Base-by-base conservation (phyloP, 2,888 invertebrate species). In the Cistogaster globosa region DNA sequence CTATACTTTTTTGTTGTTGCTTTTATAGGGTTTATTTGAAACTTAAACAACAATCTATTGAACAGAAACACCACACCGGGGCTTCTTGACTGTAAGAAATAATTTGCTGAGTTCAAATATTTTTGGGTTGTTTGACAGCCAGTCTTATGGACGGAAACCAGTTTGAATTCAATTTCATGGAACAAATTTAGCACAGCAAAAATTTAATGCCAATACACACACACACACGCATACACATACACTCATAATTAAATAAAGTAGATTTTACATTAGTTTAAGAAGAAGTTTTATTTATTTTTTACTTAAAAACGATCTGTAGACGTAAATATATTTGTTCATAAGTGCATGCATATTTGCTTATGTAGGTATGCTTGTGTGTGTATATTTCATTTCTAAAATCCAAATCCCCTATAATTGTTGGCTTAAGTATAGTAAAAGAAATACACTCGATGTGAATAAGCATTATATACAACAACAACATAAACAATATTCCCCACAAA, bases 131-230 rank as follows among this genome's bases (percentile, higher is more conserved):
- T 68, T 55, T 72, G 22, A 78, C 74, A 78, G 78, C 48, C 80
- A 76, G 84, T 84, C 71, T 80, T 72, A 62, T 77, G 57, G 80
- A 86, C 87, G 87, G 87, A 87, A 87, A 87, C 87, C 76, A 76
- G 87, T 87, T 87, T 87, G 84, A 82, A 86, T 86, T 68, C 45
- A 84, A 84, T 87, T 87, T 87, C 78, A 83, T 82, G 83, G 71
- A 76, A 82, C 74, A 85, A 81, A 86, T 85, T 83, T 77, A 65
- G 86, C 80, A 86, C 74, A 65, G 16, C 20, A 45, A 75, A 67
- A 78, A 55, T 45, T 57, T 22, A 58, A 69, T 69, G n/a, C 55
- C 2, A 55, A 45, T 16, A 22, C 1, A 9, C 32, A 32, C 6
- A 32, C 32, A 42, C 20, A 26, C 26, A 18, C 5, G 12, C 26